These are phyloP conservation scores for Plutella xylostella DNA, from an alignment of 2,888 invertebrate genomes.

Conservation along the genomic window DNA sequence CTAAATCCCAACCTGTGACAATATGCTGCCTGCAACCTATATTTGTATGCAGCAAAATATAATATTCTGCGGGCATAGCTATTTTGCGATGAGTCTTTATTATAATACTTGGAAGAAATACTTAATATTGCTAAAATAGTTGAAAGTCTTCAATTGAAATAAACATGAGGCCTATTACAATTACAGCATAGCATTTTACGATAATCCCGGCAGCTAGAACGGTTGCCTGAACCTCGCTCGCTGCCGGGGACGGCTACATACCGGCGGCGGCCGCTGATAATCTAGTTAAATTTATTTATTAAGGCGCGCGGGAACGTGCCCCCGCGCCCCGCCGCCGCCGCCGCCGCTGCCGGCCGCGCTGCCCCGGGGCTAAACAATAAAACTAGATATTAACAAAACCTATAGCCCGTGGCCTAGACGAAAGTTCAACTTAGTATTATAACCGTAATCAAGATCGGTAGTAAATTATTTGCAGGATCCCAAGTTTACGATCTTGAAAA, in stretches of 20 bases:
- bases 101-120: too few relatives aligned
- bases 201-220: too few relatives aligned
- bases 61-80: too few relatives aligned
- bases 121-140: too few relatives aligned
- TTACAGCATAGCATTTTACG: too few relatives aligned
- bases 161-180: too few relatives aligned
- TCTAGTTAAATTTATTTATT: slow-evolving; percentile 57
- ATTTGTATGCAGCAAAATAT: too few relatives aligned
- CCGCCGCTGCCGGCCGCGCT: slow-evolving; percentile 1
- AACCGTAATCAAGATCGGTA: slow-evolving; percentile 1
- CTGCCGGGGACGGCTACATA: background rate
- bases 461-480: slow-evolving; percentile 2
- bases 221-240: too few relatives aligned
- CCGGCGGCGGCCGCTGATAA: slow-evolving; percentile 34
- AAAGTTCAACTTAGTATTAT: background rate
- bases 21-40: too few relatives aligned
- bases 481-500: background rate
- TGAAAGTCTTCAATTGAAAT: too few relatives aligned
- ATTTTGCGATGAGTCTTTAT: too few relatives aligned
- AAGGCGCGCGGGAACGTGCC: slow-evolving; percentile 17
- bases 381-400: slow-evolving; percentile 3
- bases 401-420: background rate
- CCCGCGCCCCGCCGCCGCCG: slow-evolving; percentile 12
- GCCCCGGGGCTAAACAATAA: slow-evolving; percentile 2
- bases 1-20: too few relatives aligned